Evolutionary conservation across 2,113 vertebrate species (phyloP), one percentile per base, ranked within the genome.

Genomic region (Herpailurus yagouaroundi): DNA sequence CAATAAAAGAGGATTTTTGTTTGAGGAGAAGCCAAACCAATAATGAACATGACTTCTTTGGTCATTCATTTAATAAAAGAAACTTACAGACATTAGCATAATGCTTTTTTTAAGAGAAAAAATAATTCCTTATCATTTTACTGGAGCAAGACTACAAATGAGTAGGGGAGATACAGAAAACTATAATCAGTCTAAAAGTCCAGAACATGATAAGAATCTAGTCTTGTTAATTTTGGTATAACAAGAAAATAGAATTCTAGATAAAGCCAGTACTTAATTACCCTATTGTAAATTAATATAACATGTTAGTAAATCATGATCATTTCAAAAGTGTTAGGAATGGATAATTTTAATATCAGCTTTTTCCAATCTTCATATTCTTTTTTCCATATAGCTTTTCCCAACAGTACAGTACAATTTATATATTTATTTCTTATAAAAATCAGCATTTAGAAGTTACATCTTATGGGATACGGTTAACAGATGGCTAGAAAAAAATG

Each of bases 231-330:
- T 81, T 73, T 9, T 45, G 2, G 4, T 48, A 3, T 50, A 84
- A 25, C 60, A 74, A 71, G 9, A 64, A 71, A 14, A 83, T 45
- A 4, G 79, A 57, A 95, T 90, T 97, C 96, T 85, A 77, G 96
- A 97, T 97, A 98, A 98, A 98, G 74, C 5, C 38, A 85, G 38
- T 97, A 92, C 96, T 98, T 97, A 93, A 97, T 93, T 95, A 92
- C 92, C 5, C 31, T 86, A 66, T 27, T 77, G 12, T 11, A 94
- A 97, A 55, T 25, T 94, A 10, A 50, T 64, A 84, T n/a, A 82
- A 74, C 19, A 55, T 71, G 1, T 29, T 7, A 79, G 23, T 57
- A 83, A 95, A 55, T 77, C 13, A 63, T 45, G 52, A 12, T 5
- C 3, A 92, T 79, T 19, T 41, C 7, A 33, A 66, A 63, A 74